Percentiles rank a stretch among this genome's conserved stretches.
These are phyloP conservation scores for Scaptomyza graminum DNA, from an alignment of 1,140 invertebrate species.

Conservation along the genomic window DNA sequence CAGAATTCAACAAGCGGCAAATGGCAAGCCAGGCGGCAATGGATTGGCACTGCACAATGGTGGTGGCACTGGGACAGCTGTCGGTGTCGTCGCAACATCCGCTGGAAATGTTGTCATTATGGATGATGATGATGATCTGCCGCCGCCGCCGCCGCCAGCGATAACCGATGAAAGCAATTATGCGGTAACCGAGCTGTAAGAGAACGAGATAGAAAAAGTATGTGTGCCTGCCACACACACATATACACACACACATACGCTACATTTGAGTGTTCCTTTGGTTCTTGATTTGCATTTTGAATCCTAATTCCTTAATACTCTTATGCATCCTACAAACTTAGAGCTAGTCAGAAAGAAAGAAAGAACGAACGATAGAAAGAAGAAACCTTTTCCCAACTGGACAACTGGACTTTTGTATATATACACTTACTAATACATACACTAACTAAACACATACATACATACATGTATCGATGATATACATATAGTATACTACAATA, in stretches of 20 bases:
- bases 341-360: slow-evolving; percentile 32
- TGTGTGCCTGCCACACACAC: not conserved
- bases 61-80: slow-evolving; percentile 15
- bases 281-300: slow-evolving; percentile 22
- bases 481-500: not conserved
- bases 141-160: slow-evolving; percentile 79
- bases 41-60: slow-evolving; percentile 67
- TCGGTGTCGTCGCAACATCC: not conserved
- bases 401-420: slow-evolving; percentile 70
- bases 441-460: slow-evolving; percentile 20
- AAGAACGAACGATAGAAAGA: slow-evolving; percentile 5
- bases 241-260: not conserved
- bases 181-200: slow-evolving; percentile 83
- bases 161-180: slow-evolving; percentile 83
- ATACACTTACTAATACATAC: slow-evolving; percentile 28
- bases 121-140: slow-evolving; percentile 77
- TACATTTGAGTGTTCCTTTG: slow-evolving; percentile 24
- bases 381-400: slow-evolving; percentile 16
- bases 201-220: slow-evolving; percentile 3
- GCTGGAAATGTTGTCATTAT: slow-evolving; percentile 16
- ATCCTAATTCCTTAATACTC: slow-evolving; percentile 14
- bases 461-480: slow-evolving; percentile 13
- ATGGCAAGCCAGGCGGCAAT: slow-evolving; percentile 51
- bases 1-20: slow-evolving; percentile 28
- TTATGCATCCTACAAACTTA: slow-evolving; percentile 22